Base-by-base conservation (phyloP, 2,797 vertebrate species). In the Hippoglossus hippoglossus region DNA sequence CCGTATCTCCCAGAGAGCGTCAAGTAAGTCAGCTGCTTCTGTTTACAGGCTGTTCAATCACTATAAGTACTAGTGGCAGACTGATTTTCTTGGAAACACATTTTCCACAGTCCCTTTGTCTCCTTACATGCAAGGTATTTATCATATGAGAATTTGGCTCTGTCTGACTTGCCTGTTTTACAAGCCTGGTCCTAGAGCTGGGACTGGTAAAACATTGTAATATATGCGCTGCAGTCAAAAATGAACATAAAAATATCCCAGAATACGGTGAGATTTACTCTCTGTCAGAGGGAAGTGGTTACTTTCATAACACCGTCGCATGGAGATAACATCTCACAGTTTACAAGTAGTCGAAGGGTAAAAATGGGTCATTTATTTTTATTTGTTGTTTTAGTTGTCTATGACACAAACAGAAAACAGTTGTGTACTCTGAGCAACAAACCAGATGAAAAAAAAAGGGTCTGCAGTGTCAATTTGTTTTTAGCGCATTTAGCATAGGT, bases 11-110 rank as follows among this genome's bases (percentile, higher is more conserved):
- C 72, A 86, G 83, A 91, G 81, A 87, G 75, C 31, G 59, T 85
- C 81, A 77, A 86, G 80, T 66, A 75, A 84, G 80, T 85, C 88
- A 81, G 79, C 86, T 81, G 77, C 87, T 83, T 86, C 78, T 92
- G 87, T 93, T 92, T 91, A 89, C 90, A 79, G 71, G 81, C 73
- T 54, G 73, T 85, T 91, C 86, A 91, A 87, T 91, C 90, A 92
- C 75, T 79, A 67, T 83, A 86, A 92, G 83, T 83, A 81, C 85
- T 82, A 80, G 80, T 91, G 81, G 89, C 88, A 86, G 87, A 69
- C 75, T 84, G 83, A 89, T 86, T 88, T 90, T 88, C 86, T 83
- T 83, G 82, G 79, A 90, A 91, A 82, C 79, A 82, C 81, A 87
- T 87, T 85, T 67, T 60, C 83, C 79, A 74, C 86, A 70, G 77